phyloP scores from a whole-genome alignment of 2,797 vertebrate genomes.

The Pantherophis alleghaniensis region DNA sequence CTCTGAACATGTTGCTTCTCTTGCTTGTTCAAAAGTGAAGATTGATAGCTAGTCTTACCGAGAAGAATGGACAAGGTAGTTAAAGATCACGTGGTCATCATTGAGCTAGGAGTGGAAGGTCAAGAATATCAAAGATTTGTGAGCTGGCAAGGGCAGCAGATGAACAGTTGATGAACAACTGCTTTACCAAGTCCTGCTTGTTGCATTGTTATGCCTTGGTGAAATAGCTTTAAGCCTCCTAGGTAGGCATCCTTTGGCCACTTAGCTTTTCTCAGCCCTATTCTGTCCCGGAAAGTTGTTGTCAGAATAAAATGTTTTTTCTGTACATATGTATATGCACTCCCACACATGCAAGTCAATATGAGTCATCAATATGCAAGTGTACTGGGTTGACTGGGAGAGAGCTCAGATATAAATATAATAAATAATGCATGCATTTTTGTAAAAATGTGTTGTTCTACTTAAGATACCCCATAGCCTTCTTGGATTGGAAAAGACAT shows the following conservation, averaged over 20 bases:
- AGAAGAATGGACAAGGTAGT: neutral
- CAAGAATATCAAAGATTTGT: neutral
- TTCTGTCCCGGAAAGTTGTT: neutral
- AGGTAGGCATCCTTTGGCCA: neutral
- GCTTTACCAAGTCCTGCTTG: neutral
- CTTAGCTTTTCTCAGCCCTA: neutral
- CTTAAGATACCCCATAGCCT: neutral
- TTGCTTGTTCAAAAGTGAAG: neutral
- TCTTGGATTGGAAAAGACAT: neutral
- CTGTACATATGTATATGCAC: neutral
- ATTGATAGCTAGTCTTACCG: neutral
- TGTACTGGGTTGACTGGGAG: neutral
- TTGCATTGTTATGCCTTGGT: neutral
- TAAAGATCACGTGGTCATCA: neutral
- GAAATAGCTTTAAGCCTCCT: neutral
- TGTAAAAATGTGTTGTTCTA: neutral
- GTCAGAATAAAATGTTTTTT: neutral
- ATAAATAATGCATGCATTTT: neutral
- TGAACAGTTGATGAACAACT: neutral
- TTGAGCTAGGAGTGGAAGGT: neutral
- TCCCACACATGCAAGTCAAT: neutral
- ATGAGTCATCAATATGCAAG: neutral
- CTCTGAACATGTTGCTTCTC: neutral
- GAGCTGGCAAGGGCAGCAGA: neutral
- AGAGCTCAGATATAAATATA: neutral